These are phyloP conservation scores for Agrypnia vestita DNA, from an alignment of 1,140 invertebrate species.

Conservation along the genomic window DNA sequence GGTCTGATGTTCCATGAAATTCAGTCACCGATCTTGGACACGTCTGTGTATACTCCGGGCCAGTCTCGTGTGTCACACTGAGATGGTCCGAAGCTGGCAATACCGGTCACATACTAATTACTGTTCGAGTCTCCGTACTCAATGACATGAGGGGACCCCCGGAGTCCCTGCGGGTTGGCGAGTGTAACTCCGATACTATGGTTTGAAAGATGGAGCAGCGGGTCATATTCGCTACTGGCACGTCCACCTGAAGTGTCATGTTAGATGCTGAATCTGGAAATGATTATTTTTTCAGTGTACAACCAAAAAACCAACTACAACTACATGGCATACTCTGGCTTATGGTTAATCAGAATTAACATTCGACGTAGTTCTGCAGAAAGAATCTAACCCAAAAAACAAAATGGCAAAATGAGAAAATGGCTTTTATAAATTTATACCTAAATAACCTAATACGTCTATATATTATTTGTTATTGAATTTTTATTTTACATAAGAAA, in stretches of 20 bases:
- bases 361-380: no score
- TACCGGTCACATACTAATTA: constrained; percentile 64
- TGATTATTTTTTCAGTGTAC: no score
- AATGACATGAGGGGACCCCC: constrained; percentile 79
- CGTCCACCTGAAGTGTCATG: constrained; percentile 72
- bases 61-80: constrained; percentile 72
- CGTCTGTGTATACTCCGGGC: constrained; percentile 77
- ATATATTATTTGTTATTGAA: no score
- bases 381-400: no score
- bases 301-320: no score
- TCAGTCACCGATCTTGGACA: constrained; percentile 74
- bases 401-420: no score
- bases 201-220: constrained; percentile 72
- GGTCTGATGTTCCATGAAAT: constrained; percentile 67
- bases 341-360: no score
- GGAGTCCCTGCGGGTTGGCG: constrained; percentile 76
- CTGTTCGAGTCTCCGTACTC: constrained; percentile 67
- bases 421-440: no score
- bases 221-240: constrained; percentile 68
- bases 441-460: no score
- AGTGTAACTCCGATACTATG: constrained; percentile 64
- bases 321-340: no score
- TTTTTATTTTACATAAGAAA: no score
- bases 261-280: constrained; percentile 67
- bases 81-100: constrained; percentile 77